phyloP scores from a whole-genome alignment of 2,113 vertebrate genomes.

The Tiliqua scincoides region DNA sequence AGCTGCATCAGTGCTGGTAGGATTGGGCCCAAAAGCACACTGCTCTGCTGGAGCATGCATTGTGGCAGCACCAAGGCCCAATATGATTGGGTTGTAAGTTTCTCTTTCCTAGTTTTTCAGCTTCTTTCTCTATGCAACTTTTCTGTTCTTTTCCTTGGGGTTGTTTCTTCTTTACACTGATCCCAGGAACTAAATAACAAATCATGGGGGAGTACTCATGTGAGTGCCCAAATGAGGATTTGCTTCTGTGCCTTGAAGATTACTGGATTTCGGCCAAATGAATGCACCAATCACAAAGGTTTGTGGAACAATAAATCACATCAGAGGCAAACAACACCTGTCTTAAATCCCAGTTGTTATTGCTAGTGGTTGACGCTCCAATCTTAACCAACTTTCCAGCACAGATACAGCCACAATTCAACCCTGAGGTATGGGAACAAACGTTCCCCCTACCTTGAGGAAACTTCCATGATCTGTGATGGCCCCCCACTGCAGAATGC shows the following conservation, averaged over 20 bases:
- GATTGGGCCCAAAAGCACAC: no score
- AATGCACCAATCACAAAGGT: background rate
- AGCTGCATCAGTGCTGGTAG: no score
- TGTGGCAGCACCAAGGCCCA: no score
- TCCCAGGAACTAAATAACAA: background rate
- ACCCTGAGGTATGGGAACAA: no score
- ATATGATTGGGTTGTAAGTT: background rate
- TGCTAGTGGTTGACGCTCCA: no score
- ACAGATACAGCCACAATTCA: no score
- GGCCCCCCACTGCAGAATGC: no score
- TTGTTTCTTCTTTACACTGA: background rate
- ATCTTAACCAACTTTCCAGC: no score
- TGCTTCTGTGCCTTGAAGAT: slow-evolving; percentile 34
- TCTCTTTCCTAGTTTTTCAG: background rate
- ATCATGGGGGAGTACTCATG: background rate
- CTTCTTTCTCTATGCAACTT: background rate
- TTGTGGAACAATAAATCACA: slow-evolving; percentile 9
- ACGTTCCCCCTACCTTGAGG: no score
- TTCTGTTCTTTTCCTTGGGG: background rate
- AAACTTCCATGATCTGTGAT: no score
- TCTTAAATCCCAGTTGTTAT: background rate
- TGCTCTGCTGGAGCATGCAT: no score
- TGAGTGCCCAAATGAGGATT: slow-evolving; percentile 21
- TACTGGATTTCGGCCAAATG: slow-evolving; percentile 7
- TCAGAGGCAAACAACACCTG: slow-evolving; percentile 19